These are phyloP conservation scores for Anas flavirostris DNA, from an alignment of 2,797 vertebrate genomes.

Conservation along the genomic window DNA sequence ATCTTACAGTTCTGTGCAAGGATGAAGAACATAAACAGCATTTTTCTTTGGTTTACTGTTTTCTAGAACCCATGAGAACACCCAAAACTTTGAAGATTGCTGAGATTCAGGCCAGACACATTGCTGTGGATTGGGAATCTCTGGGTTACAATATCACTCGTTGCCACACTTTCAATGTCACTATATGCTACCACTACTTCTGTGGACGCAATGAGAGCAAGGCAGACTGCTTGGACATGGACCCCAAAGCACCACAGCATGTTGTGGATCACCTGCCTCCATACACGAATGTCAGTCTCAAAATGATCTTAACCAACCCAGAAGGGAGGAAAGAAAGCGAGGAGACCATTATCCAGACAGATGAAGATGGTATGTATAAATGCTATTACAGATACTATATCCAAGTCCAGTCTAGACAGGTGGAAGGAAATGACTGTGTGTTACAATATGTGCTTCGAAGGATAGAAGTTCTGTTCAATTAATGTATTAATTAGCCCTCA, in stretches of 20 bases:
- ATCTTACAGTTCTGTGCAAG: neutral
- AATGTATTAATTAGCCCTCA: neutral
- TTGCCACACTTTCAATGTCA: slow-evolving; percentile 98
- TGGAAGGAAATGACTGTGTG: neutral
- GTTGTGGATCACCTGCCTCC: slow-evolving; percentile 93
- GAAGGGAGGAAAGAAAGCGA: slow-evolving; percentile 98
- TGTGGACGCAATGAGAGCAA: slow-evolving; percentile 90
- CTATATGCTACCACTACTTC: slow-evolving; percentile 97
- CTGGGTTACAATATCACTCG: slow-evolving; percentile 98
- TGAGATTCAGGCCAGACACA: slow-evolving; percentile 92
- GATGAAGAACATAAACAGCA: neutral
- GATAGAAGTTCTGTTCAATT: neutral
- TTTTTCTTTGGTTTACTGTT: slow-evolving; percentile 3
- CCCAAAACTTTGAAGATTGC: slow-evolving; percentile 96
- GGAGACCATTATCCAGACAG: slow-evolving; percentile 96
- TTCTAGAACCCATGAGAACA: slow-evolving; percentile 95
- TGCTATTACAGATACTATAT: neutral
- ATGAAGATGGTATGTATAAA: slow-evolving; percentile 90
- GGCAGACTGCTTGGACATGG: slow-evolving; percentile 97
- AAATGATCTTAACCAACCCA: slow-evolving; percentile 98
- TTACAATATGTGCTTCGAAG: neutral
- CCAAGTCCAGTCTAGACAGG: neutral
- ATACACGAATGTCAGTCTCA: slow-evolving; percentile 97
- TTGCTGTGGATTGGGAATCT: slow-evolving; percentile 98
- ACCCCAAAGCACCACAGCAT: slow-evolving; percentile 96